These are phyloP conservation scores for Cordylochernes scorpioides DNA, from an alignment of 2,888 invertebrate species.

Conservation along the genomic window DNA sequence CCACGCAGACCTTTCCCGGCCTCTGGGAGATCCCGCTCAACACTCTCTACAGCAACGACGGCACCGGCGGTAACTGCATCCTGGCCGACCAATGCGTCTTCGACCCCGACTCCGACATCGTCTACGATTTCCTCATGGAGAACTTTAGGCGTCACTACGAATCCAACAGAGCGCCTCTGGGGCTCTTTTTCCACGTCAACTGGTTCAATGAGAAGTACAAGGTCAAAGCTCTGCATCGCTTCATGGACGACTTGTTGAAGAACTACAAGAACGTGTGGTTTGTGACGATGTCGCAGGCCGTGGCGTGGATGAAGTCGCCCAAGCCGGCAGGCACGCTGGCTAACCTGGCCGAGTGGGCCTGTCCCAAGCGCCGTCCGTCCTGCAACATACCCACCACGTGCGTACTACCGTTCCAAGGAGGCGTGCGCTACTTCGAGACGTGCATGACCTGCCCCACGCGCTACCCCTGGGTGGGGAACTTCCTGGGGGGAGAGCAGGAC, in stretches of 20 bases:
- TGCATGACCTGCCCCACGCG: constrained; percentile 52
- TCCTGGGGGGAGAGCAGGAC: too few relatives aligned
- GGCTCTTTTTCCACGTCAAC: constrained; percentile 15
- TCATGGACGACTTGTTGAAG: constrained; percentile 12
- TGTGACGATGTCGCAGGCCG: constrained; percentile 14
- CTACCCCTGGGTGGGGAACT: constrained; percentile 43
- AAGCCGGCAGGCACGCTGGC: constrained; percentile 6
- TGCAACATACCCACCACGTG: constrained; percentile 12
- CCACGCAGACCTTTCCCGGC: constrained; percentile 23
- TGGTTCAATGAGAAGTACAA: constrained; percentile 13
- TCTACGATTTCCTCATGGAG: constrained; percentile 13
- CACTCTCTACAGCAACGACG: constrained; percentile 14
- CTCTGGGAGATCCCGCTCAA: constrained; percentile 16
- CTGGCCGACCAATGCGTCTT: constrained; percentile 30
- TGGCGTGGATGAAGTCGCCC: constrained; percentile 14
- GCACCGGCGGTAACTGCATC: constrained; percentile 13
- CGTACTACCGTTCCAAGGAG: constrained; percentile 35
- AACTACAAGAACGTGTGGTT: constrained; percentile 15
- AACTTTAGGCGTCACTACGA: constrained; percentile 16
- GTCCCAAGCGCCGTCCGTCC: constrained; percentile 24
- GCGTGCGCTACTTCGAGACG: constrained; percentile 38
- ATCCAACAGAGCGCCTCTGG: constrained; percentile 15
- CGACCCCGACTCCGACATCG: constrained; percentile 36
- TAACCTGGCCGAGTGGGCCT: constrained; percentile 9
- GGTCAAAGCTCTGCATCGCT: constrained; percentile 15